phyloP scores from a whole-genome alignment of 2,113 vertebrate genomes.

The Scomber scombrus region DNA sequence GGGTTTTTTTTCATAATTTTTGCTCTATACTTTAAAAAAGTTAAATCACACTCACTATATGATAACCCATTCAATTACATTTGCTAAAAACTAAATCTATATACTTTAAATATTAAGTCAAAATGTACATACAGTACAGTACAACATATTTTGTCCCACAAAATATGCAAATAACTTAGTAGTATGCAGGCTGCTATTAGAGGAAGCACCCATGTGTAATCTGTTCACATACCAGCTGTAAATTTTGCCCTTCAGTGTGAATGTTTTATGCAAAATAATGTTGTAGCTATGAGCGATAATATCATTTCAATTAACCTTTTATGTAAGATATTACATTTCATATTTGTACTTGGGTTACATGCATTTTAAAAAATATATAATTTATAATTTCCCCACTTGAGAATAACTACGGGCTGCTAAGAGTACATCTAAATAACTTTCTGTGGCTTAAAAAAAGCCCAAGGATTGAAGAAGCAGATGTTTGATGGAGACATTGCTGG shows the following conservation, averaged over 20 bases:
- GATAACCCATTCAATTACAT: neutral
- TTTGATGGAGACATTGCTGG: neutral
- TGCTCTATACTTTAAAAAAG: neutral
- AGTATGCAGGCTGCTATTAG: neutral
- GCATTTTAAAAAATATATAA: neutral
- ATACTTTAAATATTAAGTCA: no score
- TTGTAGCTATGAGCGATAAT: neutral
- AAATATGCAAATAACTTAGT: neutral
- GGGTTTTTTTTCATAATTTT: neutral
- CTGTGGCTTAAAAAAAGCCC: neutral
- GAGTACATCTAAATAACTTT: neutral
- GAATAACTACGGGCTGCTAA: neutral
- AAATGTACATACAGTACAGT: neutral
- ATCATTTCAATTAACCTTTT: no score
- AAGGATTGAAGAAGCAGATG: neutral
- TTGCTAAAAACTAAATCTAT: neutral
- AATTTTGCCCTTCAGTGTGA: neutral
- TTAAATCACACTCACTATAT: no score
- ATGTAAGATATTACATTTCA: no score
- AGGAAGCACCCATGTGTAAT: neutral
- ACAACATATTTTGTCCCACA: neutral
- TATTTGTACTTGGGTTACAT: neutral
- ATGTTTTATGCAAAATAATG: neutral
- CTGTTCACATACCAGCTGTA: neutral
- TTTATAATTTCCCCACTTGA: neutral